These are phyloP conservation scores for Ctenodactylus gundi DNA, from an alignment of 2,113 vertebrate genomes.

Conservation along the genomic window DNA sequence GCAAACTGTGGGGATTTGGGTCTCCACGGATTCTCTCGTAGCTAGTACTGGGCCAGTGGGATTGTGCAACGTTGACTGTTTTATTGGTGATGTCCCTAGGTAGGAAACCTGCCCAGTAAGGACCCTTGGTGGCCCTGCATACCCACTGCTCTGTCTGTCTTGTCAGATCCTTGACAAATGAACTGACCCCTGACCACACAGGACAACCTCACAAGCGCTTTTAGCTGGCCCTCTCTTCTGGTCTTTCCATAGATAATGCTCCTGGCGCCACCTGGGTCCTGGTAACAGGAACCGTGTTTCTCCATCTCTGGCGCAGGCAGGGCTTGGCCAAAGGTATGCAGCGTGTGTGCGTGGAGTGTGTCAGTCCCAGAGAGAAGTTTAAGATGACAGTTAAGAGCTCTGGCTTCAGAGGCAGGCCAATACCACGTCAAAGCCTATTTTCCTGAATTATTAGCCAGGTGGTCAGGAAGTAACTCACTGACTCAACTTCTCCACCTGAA, in stretches of 20 bases:
- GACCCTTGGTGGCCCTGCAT: background rate
- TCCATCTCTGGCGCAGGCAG: fast-evolving
- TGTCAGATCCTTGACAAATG: background rate
- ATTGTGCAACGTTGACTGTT: fast-evolving
- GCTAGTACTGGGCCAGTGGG: background rate
- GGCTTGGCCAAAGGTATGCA: background rate
- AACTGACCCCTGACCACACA: background rate
- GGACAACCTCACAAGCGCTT: fast-evolving
- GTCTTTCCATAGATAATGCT: background rate
- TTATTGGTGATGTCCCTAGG: fast-evolving
- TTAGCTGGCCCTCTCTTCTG: background rate
- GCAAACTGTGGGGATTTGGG: fast-evolving
- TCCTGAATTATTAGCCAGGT: fast-evolving
- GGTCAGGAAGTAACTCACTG: background rate
- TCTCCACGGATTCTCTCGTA: background rate
- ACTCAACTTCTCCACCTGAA: background rate
- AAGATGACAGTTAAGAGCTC: background rate
- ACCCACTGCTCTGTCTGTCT: fast-evolving
- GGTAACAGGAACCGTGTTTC: too few species aligned
- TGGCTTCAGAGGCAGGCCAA: background rate
- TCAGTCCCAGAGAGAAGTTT: background rate
- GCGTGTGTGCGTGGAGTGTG: too few species aligned
- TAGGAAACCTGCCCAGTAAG: background rate
- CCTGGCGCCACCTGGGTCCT: background rate
- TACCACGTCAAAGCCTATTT: fast-evolving